Evolutionary conservation across 2,888 invertebrate species (phyloP).

Genomic region (Zaprionus lineosus): DNA sequence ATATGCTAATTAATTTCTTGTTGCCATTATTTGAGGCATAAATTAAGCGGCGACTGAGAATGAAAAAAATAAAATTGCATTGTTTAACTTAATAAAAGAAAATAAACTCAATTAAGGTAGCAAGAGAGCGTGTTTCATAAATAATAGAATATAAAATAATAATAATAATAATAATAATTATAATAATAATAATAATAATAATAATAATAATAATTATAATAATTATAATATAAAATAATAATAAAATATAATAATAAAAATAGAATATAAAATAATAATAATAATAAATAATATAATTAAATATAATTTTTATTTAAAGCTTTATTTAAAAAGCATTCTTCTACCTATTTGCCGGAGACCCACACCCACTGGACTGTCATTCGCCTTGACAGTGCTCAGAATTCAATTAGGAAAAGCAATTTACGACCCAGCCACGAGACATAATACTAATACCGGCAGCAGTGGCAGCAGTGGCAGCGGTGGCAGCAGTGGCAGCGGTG

Average conservation of each 20-base stretch:
- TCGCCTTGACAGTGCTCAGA: slow-evolving; percentile 63
- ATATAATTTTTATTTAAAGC: too few species aligned
- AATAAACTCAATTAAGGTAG: too few species aligned
- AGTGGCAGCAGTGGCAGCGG: slow-evolving; percentile 1
- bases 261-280: too few species aligned
- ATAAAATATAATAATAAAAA: too few species aligned
- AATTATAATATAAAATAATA: too few species aligned
- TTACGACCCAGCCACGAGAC: slow-evolving; percentile 72
- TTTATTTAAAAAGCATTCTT: slow-evolving; percentile 3
- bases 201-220: too few species aligned
- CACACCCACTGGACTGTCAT: slow-evolving; percentile 62
- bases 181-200: too few species aligned
- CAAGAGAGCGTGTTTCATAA: too few species aligned
- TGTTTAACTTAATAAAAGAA: slow-evolving; percentile 5
- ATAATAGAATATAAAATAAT: too few species aligned
- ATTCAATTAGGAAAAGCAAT: slow-evolving; percentile 76
- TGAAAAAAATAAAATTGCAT: neutral
- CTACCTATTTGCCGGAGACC: slow-evolving; percentile 1
- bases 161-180: too few species aligned
- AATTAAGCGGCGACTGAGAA: slow-evolving; percentile 23
- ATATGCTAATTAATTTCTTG: slow-evolving; percentile 45
- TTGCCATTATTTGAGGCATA: slow-evolving; percentile 22
- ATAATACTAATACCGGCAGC: slow-evolving; percentile 64
- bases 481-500: slow-evolving; percentile 7
- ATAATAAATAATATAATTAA: too few species aligned